phyloP scores from a whole-genome alignment of 2,797 vertebrate genomes.

The Denticeps clupeoides region DNA sequence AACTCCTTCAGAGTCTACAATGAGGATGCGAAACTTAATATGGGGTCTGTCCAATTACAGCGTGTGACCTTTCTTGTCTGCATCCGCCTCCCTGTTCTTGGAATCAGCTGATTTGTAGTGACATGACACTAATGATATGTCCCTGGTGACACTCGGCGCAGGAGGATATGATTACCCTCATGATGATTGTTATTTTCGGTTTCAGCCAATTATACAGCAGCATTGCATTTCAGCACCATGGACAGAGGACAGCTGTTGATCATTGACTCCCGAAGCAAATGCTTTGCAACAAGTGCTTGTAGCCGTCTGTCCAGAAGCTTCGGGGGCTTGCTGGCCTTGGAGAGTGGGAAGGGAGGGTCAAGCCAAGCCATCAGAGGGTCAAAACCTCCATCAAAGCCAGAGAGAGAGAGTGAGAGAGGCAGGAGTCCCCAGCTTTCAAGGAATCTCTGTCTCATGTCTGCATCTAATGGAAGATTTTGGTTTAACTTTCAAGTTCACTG shows the following conservation, averaged over 20 bases:
- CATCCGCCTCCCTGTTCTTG: constrained; percentile 30
- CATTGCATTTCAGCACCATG: constrained; percentile 41
- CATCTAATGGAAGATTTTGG: constrained; percentile 10
- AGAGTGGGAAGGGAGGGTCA: too few relatives aligned
- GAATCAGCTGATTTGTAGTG: constrained; percentile 52
- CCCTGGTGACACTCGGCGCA: constrained; percentile 52
- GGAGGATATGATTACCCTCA: constrained; percentile 52
- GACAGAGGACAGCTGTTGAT: constrained; percentile 26
- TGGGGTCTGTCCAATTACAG: constrained; percentile 38
- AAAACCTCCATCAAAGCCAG: constrained; percentile 22
- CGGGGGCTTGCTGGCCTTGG: too few relatives aligned
- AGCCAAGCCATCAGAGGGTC: constrained; percentile 10
- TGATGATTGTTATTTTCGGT: constrained; percentile 59
- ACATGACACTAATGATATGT: constrained; percentile 48
- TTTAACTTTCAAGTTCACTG: constrained; percentile 9
- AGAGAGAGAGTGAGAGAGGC: constrained; percentile 5
- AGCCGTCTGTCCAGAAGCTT: too few relatives aligned
- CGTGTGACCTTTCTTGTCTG: constrained; percentile 24
- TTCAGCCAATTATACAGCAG: constrained; percentile 46
- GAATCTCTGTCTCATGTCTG: constrained; percentile 18
- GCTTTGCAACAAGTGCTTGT: constrained; percentile 5
- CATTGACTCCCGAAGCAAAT: constrained; percentile 3
- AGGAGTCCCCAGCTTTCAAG: constrained; percentile 10
- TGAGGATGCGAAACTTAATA: constrained; percentile 22
- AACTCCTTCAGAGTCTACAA: constrained; percentile 27